Evolutionary conservation across 2,888 invertebrate species (phyloP).

Genomic region (Callyntrura guangdongensis): DNA sequence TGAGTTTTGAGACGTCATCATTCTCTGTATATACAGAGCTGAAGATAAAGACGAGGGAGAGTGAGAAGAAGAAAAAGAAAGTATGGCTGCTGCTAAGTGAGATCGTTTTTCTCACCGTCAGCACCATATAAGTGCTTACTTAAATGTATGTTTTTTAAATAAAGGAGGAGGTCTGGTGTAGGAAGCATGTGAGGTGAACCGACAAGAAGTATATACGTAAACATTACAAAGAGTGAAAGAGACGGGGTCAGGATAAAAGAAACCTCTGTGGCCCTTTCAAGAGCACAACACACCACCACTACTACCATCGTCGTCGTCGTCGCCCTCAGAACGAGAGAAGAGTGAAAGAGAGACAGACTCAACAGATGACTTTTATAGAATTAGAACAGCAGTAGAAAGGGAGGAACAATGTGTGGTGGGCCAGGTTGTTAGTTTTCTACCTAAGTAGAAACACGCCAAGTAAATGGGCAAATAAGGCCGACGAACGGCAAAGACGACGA

Average conservation of each 20-base stretch:
- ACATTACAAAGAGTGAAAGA: neutral
- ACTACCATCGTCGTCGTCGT: neutral
- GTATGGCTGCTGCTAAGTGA: neutral
- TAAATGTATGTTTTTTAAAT: neutral
- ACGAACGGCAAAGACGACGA: too few relatives aligned
- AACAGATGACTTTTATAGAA: slow-evolving; percentile 31
- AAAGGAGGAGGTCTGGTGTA: neutral
- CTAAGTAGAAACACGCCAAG: neutral
- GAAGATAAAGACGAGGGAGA: neutral
- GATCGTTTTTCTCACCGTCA: slow-evolving; percentile 21
- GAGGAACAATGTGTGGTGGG: neutral
- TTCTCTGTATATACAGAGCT: neutral
- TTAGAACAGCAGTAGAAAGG: neutral
- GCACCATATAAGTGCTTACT: slow-evolving; percentile 21
- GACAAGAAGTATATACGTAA: neutral
- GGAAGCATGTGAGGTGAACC: neutral
- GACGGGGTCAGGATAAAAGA: neutral
- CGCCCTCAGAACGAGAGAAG: neutral
- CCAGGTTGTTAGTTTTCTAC: neutral
- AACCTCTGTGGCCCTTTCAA: neutral
- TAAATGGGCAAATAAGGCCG: neutral
- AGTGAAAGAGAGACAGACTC: slow-evolving; percentile 10
- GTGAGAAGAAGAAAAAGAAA: neutral
- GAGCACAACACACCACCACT: neutral
- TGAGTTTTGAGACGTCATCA: neutral